These are phyloP conservation scores for Pristionchus entomophagus DNA, from an alignment of 2,888 invertebrate species.

Conservation along the genomic window DNA sequence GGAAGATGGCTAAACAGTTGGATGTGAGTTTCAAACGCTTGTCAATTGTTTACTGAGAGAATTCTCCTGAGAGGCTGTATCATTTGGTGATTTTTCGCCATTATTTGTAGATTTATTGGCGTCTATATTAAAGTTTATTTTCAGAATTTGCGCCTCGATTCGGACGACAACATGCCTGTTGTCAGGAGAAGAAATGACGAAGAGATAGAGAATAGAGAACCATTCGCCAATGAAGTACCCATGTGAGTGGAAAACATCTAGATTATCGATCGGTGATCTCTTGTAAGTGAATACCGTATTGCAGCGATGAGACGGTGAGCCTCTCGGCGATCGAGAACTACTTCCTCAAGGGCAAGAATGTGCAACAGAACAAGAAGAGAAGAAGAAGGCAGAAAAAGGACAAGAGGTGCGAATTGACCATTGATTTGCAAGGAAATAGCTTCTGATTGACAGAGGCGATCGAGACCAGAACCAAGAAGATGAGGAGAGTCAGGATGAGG, in stretches of 20 bases:
- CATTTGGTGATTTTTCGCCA: neutral
- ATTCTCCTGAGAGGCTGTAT: neutral
- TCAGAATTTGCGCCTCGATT: neutral
- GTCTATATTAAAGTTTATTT: no score
- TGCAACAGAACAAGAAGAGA: conserved; percentile 27
- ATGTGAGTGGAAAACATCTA: conserved; percentile 3
- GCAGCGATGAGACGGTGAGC: conserved; percentile 55
- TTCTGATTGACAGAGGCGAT: neutral
- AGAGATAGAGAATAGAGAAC: neutral
- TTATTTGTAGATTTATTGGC: no score
- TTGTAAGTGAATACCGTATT: neutral
- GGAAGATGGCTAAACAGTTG: neutral
- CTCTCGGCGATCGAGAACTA: conserved; percentile 59
- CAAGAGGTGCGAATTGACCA: conserved; percentile 36
- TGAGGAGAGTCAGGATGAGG: conserved; percentile 27
- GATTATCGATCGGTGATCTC: neutral
- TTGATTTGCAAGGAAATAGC: neutral
- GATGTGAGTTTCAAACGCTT: neutral
- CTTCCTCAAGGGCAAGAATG: conserved; percentile 56
- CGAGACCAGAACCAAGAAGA: conserved; percentile 29
- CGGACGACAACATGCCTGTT: conserved; percentile 1
- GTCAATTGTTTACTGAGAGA: neutral
- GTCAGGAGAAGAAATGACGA: neutral
- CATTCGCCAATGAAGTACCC: neutral
- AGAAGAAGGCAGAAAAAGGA: conserved; percentile 36